Base-by-base conservation (phyloP, 2,888 invertebrate species). In the Cryptus viduatorius region DNA sequence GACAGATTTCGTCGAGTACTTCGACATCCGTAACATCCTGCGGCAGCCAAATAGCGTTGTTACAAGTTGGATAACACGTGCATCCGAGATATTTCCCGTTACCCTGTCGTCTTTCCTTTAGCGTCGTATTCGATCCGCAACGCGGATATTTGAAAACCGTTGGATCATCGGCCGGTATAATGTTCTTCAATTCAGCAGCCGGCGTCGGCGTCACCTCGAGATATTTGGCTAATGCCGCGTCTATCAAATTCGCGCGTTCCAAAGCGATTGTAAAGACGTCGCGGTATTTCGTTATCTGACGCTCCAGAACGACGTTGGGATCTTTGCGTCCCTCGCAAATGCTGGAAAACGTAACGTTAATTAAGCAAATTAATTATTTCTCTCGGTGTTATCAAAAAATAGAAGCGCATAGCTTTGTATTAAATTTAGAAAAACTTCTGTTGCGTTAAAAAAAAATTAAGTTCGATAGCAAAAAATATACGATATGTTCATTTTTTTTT, bases 1-100 rank as follows among this genome's bases (percentile, higher is more conserved):
- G 90, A 93, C 98, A 98, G n/a, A 94, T 94, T 56, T 96, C 95
- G 10, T 96, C 94, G 48, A 95, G 92, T 4, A 97, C 95, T 88
- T 95, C 94, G 0, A 97, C 94, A 4, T 95, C 95, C 89, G 96
- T 95, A 0, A 98, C 95, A 59, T 95, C 93, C n/a, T 94, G 94
- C 0, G 98, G 97, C 64, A 98, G 94, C 98, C 98, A 98, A 56
- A 98, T 94, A 0, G 95, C 96, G 91, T 97, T 96, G 90, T 95
- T 97, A 91, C 99, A 99, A 14, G 95, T 95, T 0, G 98, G 98
- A 93, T 94, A 98, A 5, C 96, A 96, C 82, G 95, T 94, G 92
- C 99, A 99, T 3, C 96, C 95, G 16, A 98, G 95, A 91, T 95
- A 98, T 89, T 95, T 96, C 50, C 96, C 96, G n/a, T 94, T 94